Conservation (phyloP, 2,888 invertebrate genomes). For the Noctua pronuba region DNA sequence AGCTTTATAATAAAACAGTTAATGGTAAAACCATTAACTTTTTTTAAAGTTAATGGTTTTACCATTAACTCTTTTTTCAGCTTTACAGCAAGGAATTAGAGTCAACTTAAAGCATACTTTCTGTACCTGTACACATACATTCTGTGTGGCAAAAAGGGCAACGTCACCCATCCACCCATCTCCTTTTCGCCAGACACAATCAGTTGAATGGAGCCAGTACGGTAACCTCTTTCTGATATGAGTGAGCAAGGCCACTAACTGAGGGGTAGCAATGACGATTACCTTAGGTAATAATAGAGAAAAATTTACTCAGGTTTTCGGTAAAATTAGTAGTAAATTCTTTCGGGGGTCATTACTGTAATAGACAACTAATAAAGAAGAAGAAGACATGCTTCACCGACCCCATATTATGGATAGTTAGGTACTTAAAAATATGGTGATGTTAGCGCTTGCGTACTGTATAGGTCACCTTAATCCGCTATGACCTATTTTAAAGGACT, state of each 20-base stretch:
- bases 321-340: neutral
- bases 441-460: neutral
- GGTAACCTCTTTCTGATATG: neutral
- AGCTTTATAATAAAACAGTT: no score
- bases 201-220: neutral
- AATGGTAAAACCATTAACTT: neutral
- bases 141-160: neutral
- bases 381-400: neutral
- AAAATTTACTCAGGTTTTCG: neutral
- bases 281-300: neutral
- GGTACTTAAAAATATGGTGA: neutral
- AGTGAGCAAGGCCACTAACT: neutral
- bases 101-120: neutral
- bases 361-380: neutral
- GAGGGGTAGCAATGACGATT: neutral
- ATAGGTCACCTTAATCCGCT: neutral
- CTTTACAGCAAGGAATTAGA: neutral
- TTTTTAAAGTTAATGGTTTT: no score
- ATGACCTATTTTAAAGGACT: constrained; percentile 9
- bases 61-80: no score
- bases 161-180: neutral
- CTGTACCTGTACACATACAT: neutral
- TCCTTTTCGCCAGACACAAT: neutral
- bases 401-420: neutral
- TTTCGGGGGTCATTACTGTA: neutral